These are phyloP conservation scores for Mythimna lalbum DNA, from an alignment of 2,888 invertebrate species.

Conservation along the genomic window DNA sequence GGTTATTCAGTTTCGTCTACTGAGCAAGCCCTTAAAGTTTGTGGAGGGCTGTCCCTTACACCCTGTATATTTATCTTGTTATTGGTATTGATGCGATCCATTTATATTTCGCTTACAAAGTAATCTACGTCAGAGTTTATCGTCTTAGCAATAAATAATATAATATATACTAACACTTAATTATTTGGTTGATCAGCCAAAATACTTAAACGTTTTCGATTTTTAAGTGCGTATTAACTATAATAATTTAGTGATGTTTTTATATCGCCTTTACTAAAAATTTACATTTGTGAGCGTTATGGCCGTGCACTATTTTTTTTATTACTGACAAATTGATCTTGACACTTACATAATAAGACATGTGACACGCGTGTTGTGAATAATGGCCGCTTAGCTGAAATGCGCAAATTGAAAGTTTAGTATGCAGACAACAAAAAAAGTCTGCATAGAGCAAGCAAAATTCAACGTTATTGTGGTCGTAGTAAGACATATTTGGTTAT, in stretches of 20 bases:
- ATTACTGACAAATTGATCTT: neutral
- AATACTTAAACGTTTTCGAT: neutral
- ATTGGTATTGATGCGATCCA: conserved; percentile 11
- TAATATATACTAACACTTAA: neutral
- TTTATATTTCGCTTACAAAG: neutral
- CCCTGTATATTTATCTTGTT: too few relatives aligned
- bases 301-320: neutral
- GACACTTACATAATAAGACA: conserved; percentile 7
- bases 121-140: conserved; percentile 9
- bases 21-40: too few relatives aligned
- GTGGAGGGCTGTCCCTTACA: too few relatives aligned
- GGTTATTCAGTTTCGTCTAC: too few relatives aligned
- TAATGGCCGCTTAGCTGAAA: neutral
- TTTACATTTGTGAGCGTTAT: conserved; percentile 8
- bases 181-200: neutral
- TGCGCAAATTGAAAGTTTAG: neutral
- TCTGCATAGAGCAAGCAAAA: neutral
- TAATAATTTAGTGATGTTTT: conserved; percentile 10
- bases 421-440: neutral
- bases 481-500: neutral
- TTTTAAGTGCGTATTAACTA: neutral
- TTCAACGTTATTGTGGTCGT: neutral
- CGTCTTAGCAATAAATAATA: conserved; percentile 10
- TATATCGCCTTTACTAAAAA: conserved; percentile 9
- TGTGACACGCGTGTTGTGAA: neutral